Percentiles rank a stretch among this genome's conserved stretches.
These are phyloP conservation scores for Anodontia alba DNA, from an alignment of 2,888 invertebrate genomes.

Conservation along the genomic window DNA sequence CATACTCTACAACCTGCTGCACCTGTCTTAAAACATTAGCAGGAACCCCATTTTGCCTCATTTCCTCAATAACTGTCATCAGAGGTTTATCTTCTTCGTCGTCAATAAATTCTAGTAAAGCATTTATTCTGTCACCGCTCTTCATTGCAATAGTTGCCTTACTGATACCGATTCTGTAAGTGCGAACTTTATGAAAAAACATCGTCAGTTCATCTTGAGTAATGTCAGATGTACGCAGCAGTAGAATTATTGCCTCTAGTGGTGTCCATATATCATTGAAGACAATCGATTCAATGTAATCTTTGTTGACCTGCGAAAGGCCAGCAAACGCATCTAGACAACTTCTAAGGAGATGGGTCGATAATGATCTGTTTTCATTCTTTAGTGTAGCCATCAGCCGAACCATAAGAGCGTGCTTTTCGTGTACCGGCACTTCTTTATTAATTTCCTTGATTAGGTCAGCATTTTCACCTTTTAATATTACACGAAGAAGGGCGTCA, in stretches of 20 bases:
- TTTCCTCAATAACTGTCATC: not conserved
- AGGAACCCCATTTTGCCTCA: not conserved
- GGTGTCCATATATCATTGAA: slow-evolving; percentile 8
- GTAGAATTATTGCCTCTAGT: not conserved
- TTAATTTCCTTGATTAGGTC: not conserved
- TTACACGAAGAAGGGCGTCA: not conserved
- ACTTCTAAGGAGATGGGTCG: not conserved
- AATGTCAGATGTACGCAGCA: not conserved
- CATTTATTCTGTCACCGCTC: not conserved
- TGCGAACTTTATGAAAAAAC: not conserved
- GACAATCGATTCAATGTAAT: not conserved
- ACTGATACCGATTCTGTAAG: not conserved
- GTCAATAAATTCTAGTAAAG: not conserved
- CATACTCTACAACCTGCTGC: not conserved
- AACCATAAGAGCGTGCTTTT: not conserved
- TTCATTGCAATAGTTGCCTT: not conserved
- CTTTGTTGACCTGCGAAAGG: not conserved
- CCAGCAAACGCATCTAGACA: slow-evolving; percentile 3
- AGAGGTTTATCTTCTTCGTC: slow-evolving; percentile 4
- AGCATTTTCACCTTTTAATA: not conserved
- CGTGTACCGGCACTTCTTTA: not conserved
- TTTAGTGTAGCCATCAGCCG: not conserved
- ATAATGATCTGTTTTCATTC: not conserved
- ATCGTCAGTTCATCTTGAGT: not conserved
- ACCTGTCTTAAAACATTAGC: not conserved